A percentile compares a stretch with the other conserved stretches of the same genome.
Evolutionary conservation across 1,140 invertebrate species (phyloP).

Genomic region (Tetramorium simillimum): DNA sequence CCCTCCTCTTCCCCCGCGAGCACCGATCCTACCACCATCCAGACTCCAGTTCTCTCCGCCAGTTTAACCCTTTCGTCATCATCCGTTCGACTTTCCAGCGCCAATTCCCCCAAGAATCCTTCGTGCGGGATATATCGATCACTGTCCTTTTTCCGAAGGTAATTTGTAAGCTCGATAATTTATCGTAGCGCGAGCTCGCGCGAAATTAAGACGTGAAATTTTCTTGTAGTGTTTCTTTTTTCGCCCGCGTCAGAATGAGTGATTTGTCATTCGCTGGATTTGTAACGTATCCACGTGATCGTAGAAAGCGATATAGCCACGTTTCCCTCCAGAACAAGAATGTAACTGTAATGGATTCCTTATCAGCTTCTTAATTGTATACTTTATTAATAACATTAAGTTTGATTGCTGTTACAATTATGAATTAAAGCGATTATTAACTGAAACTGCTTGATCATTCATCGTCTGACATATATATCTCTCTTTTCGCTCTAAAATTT

Average conservation of each 20-base stretch:
- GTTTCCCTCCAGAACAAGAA: neutral
- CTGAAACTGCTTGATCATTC: neutral
- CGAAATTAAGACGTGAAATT: conserved; percentile 20
- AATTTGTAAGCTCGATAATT: conserved; percentile 27
- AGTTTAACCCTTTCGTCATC: conserved; percentile 29
- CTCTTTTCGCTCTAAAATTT: neutral
- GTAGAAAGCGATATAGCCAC: neutral
- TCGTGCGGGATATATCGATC: conserved; percentile 39
- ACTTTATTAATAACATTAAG: neutral
- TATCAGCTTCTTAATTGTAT: neutral
- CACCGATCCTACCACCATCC: neutral
- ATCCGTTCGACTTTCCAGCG: conserved; percentile 1
- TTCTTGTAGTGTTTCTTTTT: neutral
- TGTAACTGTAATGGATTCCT: neutral
- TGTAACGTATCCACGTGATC: neutral
- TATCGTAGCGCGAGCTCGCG: neutral
- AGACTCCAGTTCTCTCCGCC: neutral
- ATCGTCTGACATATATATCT: neutral
- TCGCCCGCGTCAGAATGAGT: too few species aligned
- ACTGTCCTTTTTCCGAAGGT: neutral
- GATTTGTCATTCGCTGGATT: neutral
- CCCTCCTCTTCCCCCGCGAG: conserved; percentile 47
- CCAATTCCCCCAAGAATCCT: neutral
- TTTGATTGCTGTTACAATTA: neutral
- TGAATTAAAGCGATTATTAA: neutral